Percentiles rank a stretch among this genome's conserved stretches.
Evolutionary conservation across 2,113 vertebrate genomes (phyloP).

Genomic region (Forbesichthys papilliferus): DNA sequence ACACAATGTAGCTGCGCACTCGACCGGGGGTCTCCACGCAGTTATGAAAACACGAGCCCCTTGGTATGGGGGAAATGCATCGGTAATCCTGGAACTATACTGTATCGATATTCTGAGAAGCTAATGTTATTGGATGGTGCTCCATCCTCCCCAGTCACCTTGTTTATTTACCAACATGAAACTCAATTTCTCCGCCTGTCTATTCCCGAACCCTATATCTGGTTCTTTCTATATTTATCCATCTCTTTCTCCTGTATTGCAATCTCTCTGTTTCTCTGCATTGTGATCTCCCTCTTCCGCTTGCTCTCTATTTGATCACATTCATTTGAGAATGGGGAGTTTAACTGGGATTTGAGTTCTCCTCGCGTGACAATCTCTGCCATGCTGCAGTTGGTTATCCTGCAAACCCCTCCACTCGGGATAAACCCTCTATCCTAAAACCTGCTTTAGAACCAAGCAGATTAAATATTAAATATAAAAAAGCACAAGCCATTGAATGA

Average conservation of each 20-base stretch:
- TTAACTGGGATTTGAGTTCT: too few relatives aligned
- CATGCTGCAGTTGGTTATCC: too few relatives aligned
- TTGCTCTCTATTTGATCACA: slow-evolving; percentile 43
- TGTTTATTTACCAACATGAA: slow-evolving; percentile 67
- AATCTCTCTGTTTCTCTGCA: background rate
- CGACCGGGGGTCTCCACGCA: slow-evolving; percentile 48
- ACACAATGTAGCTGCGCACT: slow-evolving; percentile 49
- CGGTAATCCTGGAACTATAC: slow-evolving; percentile 58
- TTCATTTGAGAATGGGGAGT: slow-evolving; percentile 33
- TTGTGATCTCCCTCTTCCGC: slow-evolving; percentile 32
- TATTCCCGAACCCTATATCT: slow-evolving; percentile 37
- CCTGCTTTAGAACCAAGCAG: too few relatives aligned
- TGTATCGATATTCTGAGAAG: slow-evolving; percentile 61
- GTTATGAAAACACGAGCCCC: slow-evolving; percentile 59
- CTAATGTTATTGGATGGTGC: slow-evolving; percentile 59
- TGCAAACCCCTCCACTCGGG: too few relatives aligned
- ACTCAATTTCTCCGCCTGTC: slow-evolving; percentile 61
- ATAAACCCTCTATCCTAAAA: too few relatives aligned
- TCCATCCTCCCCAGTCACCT: slow-evolving; percentile 42
- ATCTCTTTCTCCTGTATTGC: slow-evolving; percentile 20
- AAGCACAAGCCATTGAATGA: too few relatives aligned
- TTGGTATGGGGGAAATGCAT: slow-evolving; percentile 51
- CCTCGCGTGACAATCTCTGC: too few relatives aligned
- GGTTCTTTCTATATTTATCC: slow-evolving; percentile 15
- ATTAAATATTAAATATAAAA: too few relatives aligned